Conservation (phyloP, 1,140 invertebrate species). For the Macrotrachela quadricornifera region DNA sequence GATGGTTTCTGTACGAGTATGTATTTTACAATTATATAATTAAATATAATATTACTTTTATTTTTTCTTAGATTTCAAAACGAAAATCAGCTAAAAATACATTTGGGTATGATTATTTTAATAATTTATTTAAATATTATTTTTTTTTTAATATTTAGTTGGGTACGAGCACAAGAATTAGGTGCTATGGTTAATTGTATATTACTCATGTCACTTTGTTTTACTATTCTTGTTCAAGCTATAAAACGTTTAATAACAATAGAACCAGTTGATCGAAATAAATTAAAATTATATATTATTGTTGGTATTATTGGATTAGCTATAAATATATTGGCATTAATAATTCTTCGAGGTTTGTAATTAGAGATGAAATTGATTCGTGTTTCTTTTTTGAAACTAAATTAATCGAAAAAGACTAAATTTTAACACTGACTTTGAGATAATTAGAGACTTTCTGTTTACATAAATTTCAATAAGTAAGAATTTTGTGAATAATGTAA, state of each 20-base stretch:
- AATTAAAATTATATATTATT: constrained; percentile 25
- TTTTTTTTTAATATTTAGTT: constrained; percentile 27
- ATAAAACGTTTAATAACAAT: constrained; percentile 20
- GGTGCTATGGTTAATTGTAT: constrained; percentile 38
- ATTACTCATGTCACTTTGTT: constrained; percentile 36
- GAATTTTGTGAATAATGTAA: too few species aligned
- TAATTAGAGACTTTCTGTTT: too few species aligned
- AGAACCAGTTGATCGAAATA: constrained; percentile 45
- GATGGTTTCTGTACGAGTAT: constrained; percentile 25
- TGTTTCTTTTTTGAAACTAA: too few species aligned
- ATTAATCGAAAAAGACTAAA: too few species aligned
- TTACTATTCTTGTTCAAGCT: constrained; percentile 37
- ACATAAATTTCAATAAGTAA: too few species aligned
- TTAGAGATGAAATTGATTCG: too few species aligned
- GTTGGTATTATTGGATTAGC: constrained; percentile 34
- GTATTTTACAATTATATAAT: constrained; percentile 5
- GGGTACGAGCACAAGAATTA: constrained; percentile 37
- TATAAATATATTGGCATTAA: constrained; percentile 35
- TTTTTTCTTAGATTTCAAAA: constrained; percentile 20
- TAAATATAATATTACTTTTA: background rate
- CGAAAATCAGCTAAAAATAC: constrained; percentile 13
- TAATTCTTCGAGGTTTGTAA: constrained; percentile 28
- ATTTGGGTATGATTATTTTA: constrained; percentile 11
- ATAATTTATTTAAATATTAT: constrained; percentile 31
- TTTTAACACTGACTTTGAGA: too few species aligned